Base-by-base conservation (phyloP, 2,797 vertebrate species). In the Aeoliscus strigatus region DNA sequence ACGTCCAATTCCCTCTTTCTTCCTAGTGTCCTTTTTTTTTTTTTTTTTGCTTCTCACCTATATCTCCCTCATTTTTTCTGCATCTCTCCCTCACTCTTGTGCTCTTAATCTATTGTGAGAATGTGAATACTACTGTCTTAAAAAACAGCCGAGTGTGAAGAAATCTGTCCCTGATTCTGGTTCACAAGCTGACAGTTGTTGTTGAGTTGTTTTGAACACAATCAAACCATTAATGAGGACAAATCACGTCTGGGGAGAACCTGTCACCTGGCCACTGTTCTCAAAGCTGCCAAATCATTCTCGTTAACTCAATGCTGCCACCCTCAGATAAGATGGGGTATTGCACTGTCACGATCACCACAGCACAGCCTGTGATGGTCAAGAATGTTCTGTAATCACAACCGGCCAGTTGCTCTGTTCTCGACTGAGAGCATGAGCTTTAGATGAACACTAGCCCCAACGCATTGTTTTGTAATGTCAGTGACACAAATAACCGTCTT, bases 91-190 rank as follows among this genome's bases (percentile, higher is more conserved):
- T 51, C 66, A 73, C 60, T 60, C 47, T 60, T 52, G 58, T 72
- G 70, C 70, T 72, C 64, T 70, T 52, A 43, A 39, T 66, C 35
- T 36, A 66, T 74, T 60, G 66, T 70, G 47, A 78, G 62, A 83
- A 80, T 87, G 87, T 86, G 83, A 85, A 79, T 74, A 83, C 84
- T 86, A 86, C 87, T 88, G 85, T 83, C 64, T 46, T 61, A 66
- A 62, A 59, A 66, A 48, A 29, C 65, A 48, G 59, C 43, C n/a
- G n/a, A 36, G 52, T 46, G 49, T 71, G 55, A 75, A 45, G 60
- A 77, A 63, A 34, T 62, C 39, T 28, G 41, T 15, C 51, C 26
- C 29, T 25, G 26, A 60, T 58, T 53, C 18, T 34, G 46, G 33
- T 51, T 72, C 50, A 64, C 40, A 66, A 51, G 61, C 55, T 30